These are phyloP conservation scores for Mus caroli DNA, from an alignment of 2,797 vertebrate species.

Conservation along the genomic window DNA sequence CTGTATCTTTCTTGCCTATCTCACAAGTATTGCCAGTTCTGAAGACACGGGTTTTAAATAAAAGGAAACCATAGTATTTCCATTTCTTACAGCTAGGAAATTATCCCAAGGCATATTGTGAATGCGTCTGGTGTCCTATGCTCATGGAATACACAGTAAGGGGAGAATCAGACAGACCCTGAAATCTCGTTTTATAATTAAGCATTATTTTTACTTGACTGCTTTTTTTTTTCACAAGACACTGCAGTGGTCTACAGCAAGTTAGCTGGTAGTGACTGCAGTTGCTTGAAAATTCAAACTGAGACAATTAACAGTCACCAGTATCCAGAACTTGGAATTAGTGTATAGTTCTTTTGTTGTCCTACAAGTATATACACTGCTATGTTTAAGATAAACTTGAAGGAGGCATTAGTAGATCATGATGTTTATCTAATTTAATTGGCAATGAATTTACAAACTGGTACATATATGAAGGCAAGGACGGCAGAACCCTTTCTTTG, in stretches of 20 bases:
- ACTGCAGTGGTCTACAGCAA: neutral
- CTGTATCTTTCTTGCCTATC: neutral
- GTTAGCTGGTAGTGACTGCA: neutral
- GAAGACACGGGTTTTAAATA: neutral
- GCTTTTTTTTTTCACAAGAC: neutral
- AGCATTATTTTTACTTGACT: neutral
- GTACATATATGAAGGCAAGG: neutral
- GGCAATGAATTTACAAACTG: neutral
- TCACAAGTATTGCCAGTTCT: neutral
- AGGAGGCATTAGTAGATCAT: conserved; percentile 42
- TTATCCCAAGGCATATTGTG: neutral
- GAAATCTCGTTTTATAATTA: neutral
- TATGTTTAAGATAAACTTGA: conserved; percentile 32
- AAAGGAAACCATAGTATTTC: neutral
- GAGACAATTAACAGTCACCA: neutral
- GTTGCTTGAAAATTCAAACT: neutral
- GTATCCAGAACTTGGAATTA: conserved; percentile 4
- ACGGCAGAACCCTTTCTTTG: too few relatives aligned
- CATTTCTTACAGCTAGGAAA: neutral
- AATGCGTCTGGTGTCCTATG: neutral
- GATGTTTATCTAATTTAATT: conserved; percentile 21
- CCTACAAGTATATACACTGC: neutral
- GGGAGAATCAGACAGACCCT: neutral
- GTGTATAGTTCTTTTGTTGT: neutral
- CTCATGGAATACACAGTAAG: neutral